Evolutionary conservation across 2,797 vertebrate species (phyloP).

Genomic region (Helarctos malayanus): DNA sequence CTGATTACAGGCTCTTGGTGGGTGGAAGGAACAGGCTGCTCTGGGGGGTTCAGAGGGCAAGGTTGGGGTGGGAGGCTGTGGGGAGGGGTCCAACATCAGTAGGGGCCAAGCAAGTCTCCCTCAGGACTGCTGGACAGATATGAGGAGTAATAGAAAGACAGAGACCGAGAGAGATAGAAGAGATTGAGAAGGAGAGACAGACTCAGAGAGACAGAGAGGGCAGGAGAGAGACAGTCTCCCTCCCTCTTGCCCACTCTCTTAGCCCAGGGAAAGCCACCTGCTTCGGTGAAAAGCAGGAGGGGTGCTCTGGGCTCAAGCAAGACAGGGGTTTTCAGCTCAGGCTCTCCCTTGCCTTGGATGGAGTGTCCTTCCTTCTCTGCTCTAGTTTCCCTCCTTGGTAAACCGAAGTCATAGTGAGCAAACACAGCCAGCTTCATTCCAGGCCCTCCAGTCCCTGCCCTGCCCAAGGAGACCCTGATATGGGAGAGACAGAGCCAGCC

Average conservation of each 20-base stretch:
- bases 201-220: background rate
- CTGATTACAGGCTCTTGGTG: background rate
- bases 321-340: background rate
- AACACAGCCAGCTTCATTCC: background rate
- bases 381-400: background rate
- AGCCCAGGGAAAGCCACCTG: background rate
- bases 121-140: background rate
- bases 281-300: background rate
- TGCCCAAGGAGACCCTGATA: background rate
- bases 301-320: background rate
- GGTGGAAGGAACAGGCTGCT: conserved; percentile 33
- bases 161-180: too few relatives aligned
- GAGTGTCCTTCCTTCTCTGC: background rate
- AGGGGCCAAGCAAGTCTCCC: too few relatives aligned
- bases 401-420: background rate
- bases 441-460: background rate
- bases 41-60: background rate
- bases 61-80: background rate
- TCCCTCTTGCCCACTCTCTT: background rate
- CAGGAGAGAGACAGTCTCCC: background rate
- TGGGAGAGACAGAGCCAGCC: background rate
- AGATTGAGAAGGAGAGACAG: background rate
- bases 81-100: background rate
- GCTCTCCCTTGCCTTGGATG: background rate
- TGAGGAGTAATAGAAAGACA: background rate